Percentiles rank a stretch among this genome's conserved stretches.
phyloP scores from a whole-genome alignment of 2,888 invertebrate genomes.

The Hemithea aestivaria region DNA sequence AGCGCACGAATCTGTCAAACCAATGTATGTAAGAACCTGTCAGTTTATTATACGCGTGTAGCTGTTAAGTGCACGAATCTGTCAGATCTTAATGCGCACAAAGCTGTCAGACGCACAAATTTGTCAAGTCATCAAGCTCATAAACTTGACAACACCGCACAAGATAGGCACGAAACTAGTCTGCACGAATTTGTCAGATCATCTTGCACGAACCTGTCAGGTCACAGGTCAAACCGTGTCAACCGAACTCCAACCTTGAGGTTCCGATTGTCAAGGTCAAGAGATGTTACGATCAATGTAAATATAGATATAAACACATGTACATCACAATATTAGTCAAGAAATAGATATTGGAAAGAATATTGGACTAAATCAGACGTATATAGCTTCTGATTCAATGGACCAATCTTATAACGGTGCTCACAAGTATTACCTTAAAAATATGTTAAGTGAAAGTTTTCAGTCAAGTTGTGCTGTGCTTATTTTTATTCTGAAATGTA shows the following conservation, averaged over 20 bases:
- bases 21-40: too few relatives aligned
- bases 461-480: slow-evolving; percentile 65
- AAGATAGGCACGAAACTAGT: too few relatives aligned
- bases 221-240: too few relatives aligned
- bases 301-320: slow-evolving; percentile 4
- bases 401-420: slow-evolving; percentile 30
- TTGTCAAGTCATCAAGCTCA: too few relatives aligned
- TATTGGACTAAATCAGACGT: slow-evolving; percentile 23
- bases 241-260: slow-evolving; percentile 26
- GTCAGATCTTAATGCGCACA: too few relatives aligned
- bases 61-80: too few relatives aligned
- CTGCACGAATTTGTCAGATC: too few relatives aligned
- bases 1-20: too few relatives aligned
- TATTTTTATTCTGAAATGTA: slow-evolving; percentile 51
- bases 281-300: slow-evolving; percentile 16
- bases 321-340: slow-evolving; percentile 15
- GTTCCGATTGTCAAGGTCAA: slow-evolving; percentile 31
- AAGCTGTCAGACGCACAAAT: too few relatives aligned
- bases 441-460: slow-evolving; percentile 31
- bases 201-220: too few relatives aligned
- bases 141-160: too few relatives aligned
- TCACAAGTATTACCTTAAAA: slow-evolving; percentile 38
- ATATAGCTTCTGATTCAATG: slow-evolving; percentile 16
- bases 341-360: background rate
- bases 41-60: too few relatives aligned